These are phyloP conservation scores for Rotaria magnacalcarata DNA, from an alignment of 2,888 invertebrate species.

Conservation along the genomic window DNA sequence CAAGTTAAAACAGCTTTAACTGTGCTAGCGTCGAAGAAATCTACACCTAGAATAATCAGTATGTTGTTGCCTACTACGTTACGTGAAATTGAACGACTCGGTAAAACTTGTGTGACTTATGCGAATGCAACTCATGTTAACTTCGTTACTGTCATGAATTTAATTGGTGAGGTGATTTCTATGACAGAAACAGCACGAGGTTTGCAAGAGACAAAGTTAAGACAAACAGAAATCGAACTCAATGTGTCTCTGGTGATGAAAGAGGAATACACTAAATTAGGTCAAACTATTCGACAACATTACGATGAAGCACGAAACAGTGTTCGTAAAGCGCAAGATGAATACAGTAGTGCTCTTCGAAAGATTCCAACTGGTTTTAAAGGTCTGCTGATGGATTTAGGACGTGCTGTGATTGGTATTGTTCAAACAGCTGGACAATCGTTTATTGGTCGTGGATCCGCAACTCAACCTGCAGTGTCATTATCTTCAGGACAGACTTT, in stretches of 20 bases:
- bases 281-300: not conserved
- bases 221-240: not conserved
- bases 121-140: not conserved
- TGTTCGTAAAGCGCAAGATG: not conserved
- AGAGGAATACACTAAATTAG: not conserved
- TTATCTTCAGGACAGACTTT: not conserved
- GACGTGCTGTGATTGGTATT: not conserved
- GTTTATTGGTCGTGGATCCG: not conserved
- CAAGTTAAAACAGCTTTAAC: not conserved
- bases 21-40: not conserved
- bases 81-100: not conserved
- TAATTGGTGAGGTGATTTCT: not conserved
- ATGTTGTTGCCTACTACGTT: not conserved
- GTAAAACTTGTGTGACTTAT: not conserved
- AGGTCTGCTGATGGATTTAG: not conserved
- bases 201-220: not conserved
- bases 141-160: not conserved
- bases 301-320: not conserved
- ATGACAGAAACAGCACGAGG: not conserved
- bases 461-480: not conserved
- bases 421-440: not conserved
- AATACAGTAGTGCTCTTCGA: not conserved
- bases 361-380: not conserved
- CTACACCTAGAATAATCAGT: not conserved
- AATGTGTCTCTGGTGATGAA: not conserved